Conservation (phyloP, 2,113 vertebrate genomes). For the Semicossyphus pulcher region DNA sequence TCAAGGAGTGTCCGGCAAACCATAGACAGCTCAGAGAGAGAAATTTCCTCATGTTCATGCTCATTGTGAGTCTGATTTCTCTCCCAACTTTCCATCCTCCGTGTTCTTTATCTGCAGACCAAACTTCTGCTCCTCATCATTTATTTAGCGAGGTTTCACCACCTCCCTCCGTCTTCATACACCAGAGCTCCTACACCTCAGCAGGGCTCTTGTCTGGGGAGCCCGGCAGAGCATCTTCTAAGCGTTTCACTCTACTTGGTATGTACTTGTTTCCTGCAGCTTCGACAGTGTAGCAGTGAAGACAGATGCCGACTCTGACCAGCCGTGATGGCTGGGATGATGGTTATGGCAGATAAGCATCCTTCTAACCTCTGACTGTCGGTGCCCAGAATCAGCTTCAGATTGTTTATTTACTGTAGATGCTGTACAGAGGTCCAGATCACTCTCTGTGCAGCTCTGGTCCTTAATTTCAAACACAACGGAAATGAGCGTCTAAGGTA, state of each 20-base stretch:
- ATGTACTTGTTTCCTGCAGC: background rate
- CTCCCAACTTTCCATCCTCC: background rate
- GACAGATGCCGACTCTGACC: conserved; percentile 17
- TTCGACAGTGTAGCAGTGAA: background rate
- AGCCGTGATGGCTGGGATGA: background rate
- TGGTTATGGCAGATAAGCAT: background rate
- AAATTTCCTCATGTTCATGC: conserved; percentile 37
- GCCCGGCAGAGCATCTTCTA: conserved; percentile 5
- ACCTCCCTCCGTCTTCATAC: conserved; percentile 41
- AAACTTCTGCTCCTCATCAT: conserved; percentile 22
- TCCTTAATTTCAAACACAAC: too few species aligned
- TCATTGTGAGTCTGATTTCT: conserved; percentile 28
- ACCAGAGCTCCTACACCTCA: background rate
- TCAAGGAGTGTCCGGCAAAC: conserved; percentile 28
- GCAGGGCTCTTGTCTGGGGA: conserved; percentile 27
- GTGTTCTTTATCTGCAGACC: conserved; percentile 14
- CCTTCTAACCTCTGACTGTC: background rate
- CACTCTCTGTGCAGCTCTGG: background rate
- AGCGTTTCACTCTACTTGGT: conserved; percentile 25
- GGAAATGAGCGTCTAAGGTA: too few species aligned
- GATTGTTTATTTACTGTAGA: background rate
- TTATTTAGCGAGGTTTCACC: conserved; percentile 43
- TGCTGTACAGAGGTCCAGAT: background rate
- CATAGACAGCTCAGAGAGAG: background rate
- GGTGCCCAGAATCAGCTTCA: background rate